Percentiles rank a stretch among this genome's conserved stretches.
Conservation (phyloP, 2,113 vertebrate genomes). For the Poeciliopsis turrubarensis region DNA sequence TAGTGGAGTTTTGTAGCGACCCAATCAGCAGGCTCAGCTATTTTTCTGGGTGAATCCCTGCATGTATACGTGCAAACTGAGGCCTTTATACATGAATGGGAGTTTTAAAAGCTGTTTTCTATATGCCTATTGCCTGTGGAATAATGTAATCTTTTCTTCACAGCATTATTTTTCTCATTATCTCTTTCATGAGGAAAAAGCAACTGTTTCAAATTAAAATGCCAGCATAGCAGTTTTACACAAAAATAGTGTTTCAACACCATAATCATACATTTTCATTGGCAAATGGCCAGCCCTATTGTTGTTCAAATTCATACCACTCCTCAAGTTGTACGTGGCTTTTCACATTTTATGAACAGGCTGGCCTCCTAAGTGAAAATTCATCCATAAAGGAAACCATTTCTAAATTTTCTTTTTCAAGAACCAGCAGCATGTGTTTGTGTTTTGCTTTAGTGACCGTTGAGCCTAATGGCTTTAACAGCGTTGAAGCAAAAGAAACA, state of each 20-base stretch:
- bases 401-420: constrained; percentile 48
- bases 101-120: constrained; percentile 4
- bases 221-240: constrained; percentile 38
- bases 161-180: constrained; percentile 19
- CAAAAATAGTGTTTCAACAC: constrained; percentile 10
- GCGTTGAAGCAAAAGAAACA: constrained; percentile 37
- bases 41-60: too few species aligned
- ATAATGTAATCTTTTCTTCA: constrained; percentile 37
- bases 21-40: too few species aligned
- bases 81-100: background rate
- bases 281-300: background rate
- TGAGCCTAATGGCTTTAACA: constrained; percentile 62
- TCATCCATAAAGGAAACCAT: constrained; percentile 35
- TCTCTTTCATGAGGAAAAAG: constrained; percentile 48
- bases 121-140: background rate
- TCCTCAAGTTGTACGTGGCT: constrained; percentile 14
- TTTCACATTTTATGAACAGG: background rate
- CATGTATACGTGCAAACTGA: background rate
- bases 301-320: constrained; percentile 25
- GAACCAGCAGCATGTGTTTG: constrained; percentile 29
- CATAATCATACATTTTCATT: constrained; percentile 21
- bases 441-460: constrained; percentile 23
- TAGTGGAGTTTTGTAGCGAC: too few species aligned
- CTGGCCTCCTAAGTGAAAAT: constrained; percentile 53
- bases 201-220: constrained; percentile 64